These are phyloP conservation scores for Aplodontia rufa DNA, from an alignment of 2,113 vertebrate genomes.

Conservation along the genomic window DNA sequence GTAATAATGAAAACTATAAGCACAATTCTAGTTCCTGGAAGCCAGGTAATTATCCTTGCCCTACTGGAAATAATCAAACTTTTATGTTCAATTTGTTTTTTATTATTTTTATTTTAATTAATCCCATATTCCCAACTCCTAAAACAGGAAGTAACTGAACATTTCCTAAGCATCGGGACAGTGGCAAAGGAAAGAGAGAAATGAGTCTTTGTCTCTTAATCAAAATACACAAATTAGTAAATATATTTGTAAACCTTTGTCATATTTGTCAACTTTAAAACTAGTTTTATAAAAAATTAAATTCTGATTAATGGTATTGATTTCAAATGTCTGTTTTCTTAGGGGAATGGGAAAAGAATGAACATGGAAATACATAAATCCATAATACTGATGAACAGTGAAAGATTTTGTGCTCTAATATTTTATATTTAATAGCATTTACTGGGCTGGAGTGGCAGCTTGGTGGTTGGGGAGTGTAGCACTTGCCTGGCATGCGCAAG, in stretches of 20 bases:
- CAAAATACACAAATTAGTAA: conserved; percentile 14
- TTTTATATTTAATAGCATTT: neutral
- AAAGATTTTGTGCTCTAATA: neutral
- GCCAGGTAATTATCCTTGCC: neutral
- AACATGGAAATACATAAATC: neutral
- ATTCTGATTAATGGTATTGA: neutral
- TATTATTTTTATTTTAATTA: neutral
- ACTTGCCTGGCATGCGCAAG: no score
- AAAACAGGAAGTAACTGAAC: neutral
- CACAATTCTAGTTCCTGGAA: neutral
- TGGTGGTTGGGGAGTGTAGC: no score
- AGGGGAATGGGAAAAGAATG: neutral
- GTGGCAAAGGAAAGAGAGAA: neutral
- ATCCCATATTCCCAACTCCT: neutral
- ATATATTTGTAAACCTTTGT: neutral
- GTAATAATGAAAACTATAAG: neutral
- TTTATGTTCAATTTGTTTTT: no score
- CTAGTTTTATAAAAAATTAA: neutral
- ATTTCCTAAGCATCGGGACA: conserved; percentile 3
- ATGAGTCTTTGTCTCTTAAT: neutral
- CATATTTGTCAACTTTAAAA: neutral
- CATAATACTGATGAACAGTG: neutral
- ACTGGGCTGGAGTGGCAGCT: no score
- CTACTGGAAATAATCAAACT: neutral
- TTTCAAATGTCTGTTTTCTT: neutral